Percentiles rank a stretch among this genome's conserved stretches.
phyloP scores from a whole-genome alignment of 2,113 vertebrate genomes.

The Pollachius pollachius region DNA sequence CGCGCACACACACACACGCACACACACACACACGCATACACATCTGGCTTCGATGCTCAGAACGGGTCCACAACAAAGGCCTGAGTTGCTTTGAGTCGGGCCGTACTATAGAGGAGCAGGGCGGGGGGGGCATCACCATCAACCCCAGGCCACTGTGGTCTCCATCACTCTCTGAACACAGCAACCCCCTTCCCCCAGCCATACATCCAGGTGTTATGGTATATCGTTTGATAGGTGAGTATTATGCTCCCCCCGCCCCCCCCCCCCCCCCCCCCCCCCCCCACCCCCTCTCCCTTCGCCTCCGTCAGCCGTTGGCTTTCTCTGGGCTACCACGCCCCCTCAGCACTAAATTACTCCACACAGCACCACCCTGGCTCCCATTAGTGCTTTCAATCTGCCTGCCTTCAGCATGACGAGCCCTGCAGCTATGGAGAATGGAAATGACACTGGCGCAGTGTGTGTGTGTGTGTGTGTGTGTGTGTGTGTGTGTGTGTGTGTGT shows the following conservation, averaged over 20 bases:
- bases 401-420: conserved; percentile 72
- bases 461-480: background rate
- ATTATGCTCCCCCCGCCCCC: conserved; percentile 47
- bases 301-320: conserved; percentile 10
- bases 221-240: conserved; percentile 48
- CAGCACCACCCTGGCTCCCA: conserved; percentile 69
- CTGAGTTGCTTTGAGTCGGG: conserved; percentile 25
- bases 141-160: conserved; percentile 44
- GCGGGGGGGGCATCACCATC: conserved; percentile 36
- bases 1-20: too few species aligned
- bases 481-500: too few species aligned
- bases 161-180: conserved; percentile 55
- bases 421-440: conserved; percentile 64
- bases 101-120: conserved; percentile 10
- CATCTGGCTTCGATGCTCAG: conserved; percentile 64
- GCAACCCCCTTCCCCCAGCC: conserved; percentile 46
- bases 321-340: conserved; percentile 51
- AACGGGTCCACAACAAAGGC: conserved; percentile 49
- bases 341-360: conserved; percentile 68
- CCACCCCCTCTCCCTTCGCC: background rate
- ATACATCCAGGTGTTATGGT: conserved; percentile 52
- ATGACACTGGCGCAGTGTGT: conserved; percentile 53
- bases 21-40: conserved; percentile 52
- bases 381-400: conserved; percentile 73
- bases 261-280: background rate